Evolutionary conservation across 2,888 invertebrate genomes (phyloP), one percentile per base, ranked within the genome.

Genomic region (Dyspetes luteomarginatus): DNA sequence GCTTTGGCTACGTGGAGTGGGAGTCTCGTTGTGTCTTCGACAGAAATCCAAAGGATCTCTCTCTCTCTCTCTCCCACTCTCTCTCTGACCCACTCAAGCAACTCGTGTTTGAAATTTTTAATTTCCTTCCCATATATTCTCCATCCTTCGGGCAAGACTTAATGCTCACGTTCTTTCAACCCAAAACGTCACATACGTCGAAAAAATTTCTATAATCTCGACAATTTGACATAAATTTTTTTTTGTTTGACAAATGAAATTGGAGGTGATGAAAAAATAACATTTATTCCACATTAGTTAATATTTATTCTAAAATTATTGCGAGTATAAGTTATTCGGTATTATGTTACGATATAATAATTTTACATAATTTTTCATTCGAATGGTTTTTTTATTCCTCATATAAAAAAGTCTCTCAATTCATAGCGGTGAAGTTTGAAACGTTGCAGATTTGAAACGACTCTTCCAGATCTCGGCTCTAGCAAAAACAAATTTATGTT

Each of bases 101-200:
- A 48, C 24, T 52, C 52, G 52, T 77, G 62, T 9, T n/a, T 26
- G 4, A 62, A 62, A 19, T 77, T 55, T 17, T 30, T 77, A 43
- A 77, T 69, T 52, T 69, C 55, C n/a, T 28, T 12, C 36, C 12
- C 36, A 12, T 12, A 36, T 36, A 7, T 2, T 36, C 2, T n/a
- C 2, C 9, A 24, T 41, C 3, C 50, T 19, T 17, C 36, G 22
- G 12, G 26, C 28, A 30, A 55, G 15, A 60, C 19, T 60, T 28
- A n/a, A 36, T 19, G 2, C 15, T 28, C n/a, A 7, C 15, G 7
- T 30, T 62, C 41, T 41, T 17, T 41, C 15, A 41, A 41, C 7
- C 7, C 15, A 12, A 15, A 62, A n/a, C n/a, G 12, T 62, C 15
- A 4, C 1, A 30, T 2, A 7, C 36, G 12, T 36, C 36, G 36